Evolutionary conservation across 2,113 vertebrate species (phyloP).

Genomic region (Circaetus cinerascens): DNA sequence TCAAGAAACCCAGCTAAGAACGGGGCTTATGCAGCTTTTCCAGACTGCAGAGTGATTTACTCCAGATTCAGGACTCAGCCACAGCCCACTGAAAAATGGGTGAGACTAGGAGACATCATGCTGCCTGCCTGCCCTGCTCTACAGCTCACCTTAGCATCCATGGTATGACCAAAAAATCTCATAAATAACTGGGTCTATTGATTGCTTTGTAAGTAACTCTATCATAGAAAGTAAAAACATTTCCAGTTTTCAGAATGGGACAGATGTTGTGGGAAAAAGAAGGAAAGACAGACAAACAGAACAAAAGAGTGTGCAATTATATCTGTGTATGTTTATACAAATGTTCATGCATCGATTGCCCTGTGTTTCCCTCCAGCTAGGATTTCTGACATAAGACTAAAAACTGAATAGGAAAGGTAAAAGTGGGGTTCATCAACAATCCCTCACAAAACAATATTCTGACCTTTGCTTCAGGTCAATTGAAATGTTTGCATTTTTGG

Average conservation of each 20-base stretch:
- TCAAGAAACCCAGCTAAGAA: background rate
- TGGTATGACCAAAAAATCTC: background rate
- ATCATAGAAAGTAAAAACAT: background rate
- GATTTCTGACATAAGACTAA: background rate
- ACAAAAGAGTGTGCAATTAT: background rate
- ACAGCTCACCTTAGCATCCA: background rate
- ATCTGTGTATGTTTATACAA: background rate
- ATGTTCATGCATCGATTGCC: background rate
- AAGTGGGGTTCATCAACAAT: background rate
- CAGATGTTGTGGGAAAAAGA: background rate
- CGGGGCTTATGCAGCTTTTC: background rate
- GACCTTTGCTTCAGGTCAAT: background rate
- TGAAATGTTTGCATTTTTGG: background rate
- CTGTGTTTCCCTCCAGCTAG: background rate
- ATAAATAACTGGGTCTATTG: background rate
- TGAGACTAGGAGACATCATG: background rate
- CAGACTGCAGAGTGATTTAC: background rate
- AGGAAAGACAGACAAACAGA: background rate
- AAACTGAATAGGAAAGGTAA: background rate
- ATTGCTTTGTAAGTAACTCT: background rate
- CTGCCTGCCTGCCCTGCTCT: background rate
- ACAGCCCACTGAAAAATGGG: background rate
- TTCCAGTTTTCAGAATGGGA: background rate
- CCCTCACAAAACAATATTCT: background rate
- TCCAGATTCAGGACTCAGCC: background rate